Base-by-base conservation (phyloP, 2,888 invertebrate species). In the Mimas tiliae region DNA sequence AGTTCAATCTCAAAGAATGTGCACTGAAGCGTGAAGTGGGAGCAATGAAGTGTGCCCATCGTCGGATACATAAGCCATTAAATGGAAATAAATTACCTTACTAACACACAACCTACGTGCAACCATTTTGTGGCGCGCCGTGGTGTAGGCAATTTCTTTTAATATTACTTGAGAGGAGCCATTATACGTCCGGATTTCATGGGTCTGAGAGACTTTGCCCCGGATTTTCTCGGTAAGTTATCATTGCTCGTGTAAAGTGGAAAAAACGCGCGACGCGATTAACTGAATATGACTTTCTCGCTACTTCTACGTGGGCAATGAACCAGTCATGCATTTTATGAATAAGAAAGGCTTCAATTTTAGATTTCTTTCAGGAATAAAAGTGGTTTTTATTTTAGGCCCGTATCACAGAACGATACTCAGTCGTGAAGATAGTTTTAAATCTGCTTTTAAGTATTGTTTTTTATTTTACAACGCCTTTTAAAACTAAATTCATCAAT, bases 21-120 rank as follows among this genome's bases (percentile, higher is more conserved):
- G 21, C 14, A 52, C 12, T 27, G 52, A 27, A 52, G 52, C 38
- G 19, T 58, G 6, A 16, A 19, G 42, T 42, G 58, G 11, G 58
- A 14, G 42, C 14, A 58, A 42, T 42, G 58, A 58, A 58, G 58
- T 58, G 58, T 58, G 58, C 42, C 19, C 12, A 16, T 11, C 38
- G 38, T 6, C 16, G 38, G 16, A 55, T 58, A 58, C 42, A 58
- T 42, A 42, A 58, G 19, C 58, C 38, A 58, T 58, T 38, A 58
- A 58, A 58, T 58, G 55, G 38, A 58, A 38, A 58, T 58, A 58
- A 58, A 38, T 58, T 53, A 53, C 53, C 53, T 33, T 53, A 53
- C 58, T 58, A 42, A 42, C 42, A 42, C 42, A 58, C 42, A 19
- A 53, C 53, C 33, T 53, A 19, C 58, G 58, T 58, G 19, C 42